phyloP scores from a whole-genome alignment of 2,113 vertebrate species.

The Pagrus major region DNA sequence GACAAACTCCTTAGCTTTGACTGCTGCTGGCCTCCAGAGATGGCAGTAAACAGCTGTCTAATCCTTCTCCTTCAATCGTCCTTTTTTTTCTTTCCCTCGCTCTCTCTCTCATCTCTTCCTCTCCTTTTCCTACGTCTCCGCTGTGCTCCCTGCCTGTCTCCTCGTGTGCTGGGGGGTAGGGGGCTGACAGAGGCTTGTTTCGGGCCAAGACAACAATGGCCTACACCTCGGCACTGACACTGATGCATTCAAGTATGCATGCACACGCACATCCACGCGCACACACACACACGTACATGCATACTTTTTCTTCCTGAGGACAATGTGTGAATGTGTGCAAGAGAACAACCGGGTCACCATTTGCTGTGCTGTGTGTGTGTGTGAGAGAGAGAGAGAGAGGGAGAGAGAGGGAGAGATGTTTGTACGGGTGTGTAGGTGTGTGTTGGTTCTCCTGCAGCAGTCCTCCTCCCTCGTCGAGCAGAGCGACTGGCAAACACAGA shows the following conservation, averaged over 20 bases:
- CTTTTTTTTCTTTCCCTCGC: conserved; percentile 19
- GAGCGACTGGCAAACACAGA: conserved; percentile 72
- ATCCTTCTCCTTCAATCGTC: conserved; percentile 54
- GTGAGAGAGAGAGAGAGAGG: conserved; percentile 11
- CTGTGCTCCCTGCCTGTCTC: conserved; percentile 29
- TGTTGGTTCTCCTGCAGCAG: conserved; percentile 50
- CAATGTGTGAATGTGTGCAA: conserved; percentile 22
- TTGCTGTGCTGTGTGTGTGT: conserved; percentile 34
- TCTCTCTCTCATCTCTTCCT: neutral
- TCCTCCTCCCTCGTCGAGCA: conserved; percentile 45
- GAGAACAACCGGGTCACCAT: conserved; percentile 60
- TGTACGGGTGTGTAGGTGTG: conserved; percentile 35
- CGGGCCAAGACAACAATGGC: conserved; percentile 52
- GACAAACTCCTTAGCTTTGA: conserved; percentile 68
- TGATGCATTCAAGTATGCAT: conserved; percentile 32
- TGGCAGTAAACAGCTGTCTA: conserved; percentile 75
- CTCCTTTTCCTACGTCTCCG: neutral
- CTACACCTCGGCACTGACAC: conserved; percentile 51
- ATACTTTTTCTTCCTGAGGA: conserved; percentile 2
- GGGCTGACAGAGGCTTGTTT: conserved; percentile 58
- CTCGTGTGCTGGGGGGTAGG: conserved; percentile 8
- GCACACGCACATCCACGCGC: neutral
- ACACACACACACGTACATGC: neutral
- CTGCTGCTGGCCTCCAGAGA: conserved; percentile 66
- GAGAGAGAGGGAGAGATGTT: conserved; percentile 10